These are phyloP conservation scores for Zaprionus tsacasi DNA, from an alignment of 1,140 invertebrate species.

Conservation along the genomic window DNA sequence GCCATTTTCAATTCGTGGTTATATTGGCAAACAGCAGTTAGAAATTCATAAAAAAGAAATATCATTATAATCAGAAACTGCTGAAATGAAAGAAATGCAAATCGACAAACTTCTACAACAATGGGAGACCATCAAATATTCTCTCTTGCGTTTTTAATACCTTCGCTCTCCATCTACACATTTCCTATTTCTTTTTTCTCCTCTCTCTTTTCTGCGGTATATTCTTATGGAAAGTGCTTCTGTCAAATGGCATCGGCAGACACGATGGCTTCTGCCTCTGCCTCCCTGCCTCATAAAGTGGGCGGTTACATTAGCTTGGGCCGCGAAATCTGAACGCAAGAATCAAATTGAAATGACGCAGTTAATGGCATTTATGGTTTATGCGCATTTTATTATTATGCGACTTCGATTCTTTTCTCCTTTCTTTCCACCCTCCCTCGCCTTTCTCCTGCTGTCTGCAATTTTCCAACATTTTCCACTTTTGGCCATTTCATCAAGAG, in stretches of 20 bases:
- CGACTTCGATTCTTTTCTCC: constrained; percentile 42
- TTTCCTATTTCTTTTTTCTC: not conserved
- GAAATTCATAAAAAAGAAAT: constrained; percentile 29
- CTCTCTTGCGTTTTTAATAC: constrained; percentile 4
- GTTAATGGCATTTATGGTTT: constrained; percentile 79
- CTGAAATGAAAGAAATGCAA: constrained; percentile 30
- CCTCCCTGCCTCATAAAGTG: constrained; percentile 24
- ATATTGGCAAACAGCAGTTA: constrained; percentile 2
- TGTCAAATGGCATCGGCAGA: constrained; percentile 30
- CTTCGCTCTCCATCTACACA: constrained; percentile 2
- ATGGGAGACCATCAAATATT: constrained; percentile 28
- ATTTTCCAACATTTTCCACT: constrained; percentile 35
- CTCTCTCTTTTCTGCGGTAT: constrained; percentile 14
- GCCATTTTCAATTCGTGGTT: constrained; percentile 14
- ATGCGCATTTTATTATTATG: constrained; percentile 71
- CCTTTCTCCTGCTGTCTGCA: constrained; percentile 23
- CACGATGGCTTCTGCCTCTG: constrained; percentile 7
- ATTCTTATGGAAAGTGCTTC: constrained; percentile 37
- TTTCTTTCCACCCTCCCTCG: constrained; percentile 2
- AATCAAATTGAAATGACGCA: constrained; percentile 82
- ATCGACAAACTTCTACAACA: constrained; percentile 23
- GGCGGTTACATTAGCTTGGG: constrained; percentile 35
- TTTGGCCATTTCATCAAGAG: constrained; percentile 35
- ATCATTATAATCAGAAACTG: constrained; percentile 13
- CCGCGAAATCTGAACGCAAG: constrained; percentile 50